Evolutionary conservation across 2,888 invertebrate species (phyloP).

Genomic region (Dysmachus trigonus): DNA sequence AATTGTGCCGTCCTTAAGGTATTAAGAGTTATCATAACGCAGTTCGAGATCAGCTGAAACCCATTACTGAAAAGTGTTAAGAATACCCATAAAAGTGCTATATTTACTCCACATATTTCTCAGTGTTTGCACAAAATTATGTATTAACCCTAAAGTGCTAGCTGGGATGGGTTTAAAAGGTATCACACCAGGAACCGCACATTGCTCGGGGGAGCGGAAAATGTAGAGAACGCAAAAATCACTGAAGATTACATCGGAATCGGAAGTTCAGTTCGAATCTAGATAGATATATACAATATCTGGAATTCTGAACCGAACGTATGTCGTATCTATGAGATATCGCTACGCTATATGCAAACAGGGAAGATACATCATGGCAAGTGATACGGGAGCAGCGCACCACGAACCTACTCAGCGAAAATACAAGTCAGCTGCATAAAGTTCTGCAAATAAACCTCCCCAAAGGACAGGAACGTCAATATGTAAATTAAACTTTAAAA

Average conservation of each 20-base stretch:
- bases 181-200: neutral
- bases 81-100: no score
- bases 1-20: no score
- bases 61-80: no score
- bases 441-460: slow-evolving; percentile 48
- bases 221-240: neutral
- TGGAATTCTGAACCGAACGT: neutral
- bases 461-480: slow-evolving; percentile 48
- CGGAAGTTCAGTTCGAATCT: neutral
- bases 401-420: neutral
- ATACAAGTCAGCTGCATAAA: slow-evolving; percentile 42
- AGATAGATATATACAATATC: no score
- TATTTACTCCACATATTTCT: no score
- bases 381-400: neutral
- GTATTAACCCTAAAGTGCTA: no score
- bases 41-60: no score
- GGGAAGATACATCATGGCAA: neutral
- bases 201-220: neutral
- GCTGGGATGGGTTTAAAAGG: neutral
- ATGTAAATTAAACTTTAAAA: slow-evolving; percentile 49
- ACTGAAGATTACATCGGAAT: neutral
- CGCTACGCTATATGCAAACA: slow-evolving; percentile 18
- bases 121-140: no score
- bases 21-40: no score
- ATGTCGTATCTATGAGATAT: neutral